Base-by-base conservation (phyloP, 2,888 invertebrate species). In the Heliconius ethilla region DNA sequence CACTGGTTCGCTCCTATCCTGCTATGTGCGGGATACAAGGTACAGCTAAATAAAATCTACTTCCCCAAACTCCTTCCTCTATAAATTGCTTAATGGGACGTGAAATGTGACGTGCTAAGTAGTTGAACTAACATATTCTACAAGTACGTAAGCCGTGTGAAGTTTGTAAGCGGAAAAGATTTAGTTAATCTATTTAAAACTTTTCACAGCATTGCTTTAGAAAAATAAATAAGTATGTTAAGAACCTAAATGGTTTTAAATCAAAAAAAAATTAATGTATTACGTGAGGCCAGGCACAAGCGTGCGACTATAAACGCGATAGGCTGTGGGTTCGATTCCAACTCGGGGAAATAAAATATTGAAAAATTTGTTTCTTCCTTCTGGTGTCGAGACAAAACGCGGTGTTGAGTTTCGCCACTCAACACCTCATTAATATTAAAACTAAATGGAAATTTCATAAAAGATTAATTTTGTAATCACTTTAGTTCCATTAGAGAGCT, bases 71-170 rank as follows among this genome's bases (percentile, higher is more conserved):
- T 55, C 18, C 27, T 15, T 37, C 37, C 25, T 76, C n/a, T 25
- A 72, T 33, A 65, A 55, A 22, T 55, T 51, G 37, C 45, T n/a
- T 22, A 70, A 65, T 65, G 63, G 22, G 63, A 45, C 45, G 45
- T 45, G 45, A 45, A 63, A 76, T 51, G 27, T 63, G 70, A 70
- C 40, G 65, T 65, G 10, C 22, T 22, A 70, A 76, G 63, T 70
- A 27, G 37, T 69, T 69, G 22, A 55, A 59, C 45, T 59, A 55
- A 62, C 63, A 70, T 29, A 40, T 70, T 65, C 55, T 22, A 29
- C 15, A 45, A 15, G 45, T 45, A 45, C 45, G 45, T 33, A 29
- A 51, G 33, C 40, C 22, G 22, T 9, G 55, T 22, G 9, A 22
- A 55, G 55, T 55, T 55, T 55, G 55, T 55, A 55, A 55, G 22